Conservation (phyloP, 2,113 vertebrate species). For the Zapus hudsonius region DNA sequence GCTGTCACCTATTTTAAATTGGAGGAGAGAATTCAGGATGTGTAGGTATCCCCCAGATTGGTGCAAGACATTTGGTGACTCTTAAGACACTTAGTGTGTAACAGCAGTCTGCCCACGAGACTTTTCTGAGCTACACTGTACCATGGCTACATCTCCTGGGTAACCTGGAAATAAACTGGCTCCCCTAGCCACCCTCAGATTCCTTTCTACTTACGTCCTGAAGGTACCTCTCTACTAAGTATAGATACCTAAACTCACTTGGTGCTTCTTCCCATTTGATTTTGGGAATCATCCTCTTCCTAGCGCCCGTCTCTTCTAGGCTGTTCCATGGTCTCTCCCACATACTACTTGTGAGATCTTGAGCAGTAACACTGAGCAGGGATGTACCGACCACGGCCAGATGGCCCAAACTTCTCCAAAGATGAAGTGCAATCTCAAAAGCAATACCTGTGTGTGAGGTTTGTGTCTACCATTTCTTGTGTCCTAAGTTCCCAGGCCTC, state of each 20-base stretch:
- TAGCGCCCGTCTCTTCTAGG: not conserved
- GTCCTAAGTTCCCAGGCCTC: constrained; percentile 15
- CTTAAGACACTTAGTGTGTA: not conserved
- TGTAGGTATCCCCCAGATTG: not conserved
- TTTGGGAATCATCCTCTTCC: not conserved
- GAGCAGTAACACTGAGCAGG: not conserved
- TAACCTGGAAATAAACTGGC: not conserved
- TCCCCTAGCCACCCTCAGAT: not conserved
- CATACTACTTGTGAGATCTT: not conserved
- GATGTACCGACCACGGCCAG: not conserved
- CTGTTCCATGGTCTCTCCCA: not conserved
- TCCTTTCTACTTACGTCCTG: not conserved
- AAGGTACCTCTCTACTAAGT: not conserved
- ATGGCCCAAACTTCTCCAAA: not conserved
- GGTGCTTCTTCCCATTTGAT: not conserved
- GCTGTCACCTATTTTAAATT: not conserved
- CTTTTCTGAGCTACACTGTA: not conserved
- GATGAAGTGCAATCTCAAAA: not conserved
- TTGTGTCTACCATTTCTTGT: not conserved
- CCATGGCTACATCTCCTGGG: not conserved
- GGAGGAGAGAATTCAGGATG: no score
- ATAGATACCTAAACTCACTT: not conserved
- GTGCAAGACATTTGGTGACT: not conserved
- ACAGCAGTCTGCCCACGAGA: not conserved
- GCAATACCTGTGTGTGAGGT: not conserved